Base-by-base conservation (phyloP, 2,888 invertebrate species). In the Cylloceria caligata region DNA sequence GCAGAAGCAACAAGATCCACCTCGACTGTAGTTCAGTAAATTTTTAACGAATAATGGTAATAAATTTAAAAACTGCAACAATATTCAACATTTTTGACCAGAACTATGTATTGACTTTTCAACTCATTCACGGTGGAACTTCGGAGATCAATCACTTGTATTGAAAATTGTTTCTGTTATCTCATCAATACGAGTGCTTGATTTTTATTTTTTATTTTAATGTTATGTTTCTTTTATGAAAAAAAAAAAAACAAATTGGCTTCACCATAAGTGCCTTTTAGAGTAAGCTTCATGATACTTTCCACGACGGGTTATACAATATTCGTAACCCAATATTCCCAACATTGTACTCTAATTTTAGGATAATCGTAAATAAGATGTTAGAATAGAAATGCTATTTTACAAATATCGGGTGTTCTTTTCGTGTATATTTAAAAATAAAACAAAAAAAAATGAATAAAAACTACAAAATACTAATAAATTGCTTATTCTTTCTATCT, bases 381-480 rank as follows among this genome's bases (percentile, higher is more conserved):
- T 81, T 88, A 87, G 88, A 87, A 87, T 86, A 85, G 86, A 87
- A 86, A 87, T 87, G 87, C 87, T 90, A 90, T 89, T 88, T 87
- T 89, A 90, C 88, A 88, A 87, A 80, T 87, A 84, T 86, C 82
- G 86, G 74, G 85, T 86, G 83, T 84, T 76, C 76, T 82, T 62
- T 75, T 64, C 74, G 82, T 85, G 82, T 83, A 78, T 57, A 49
- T 52, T 21, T 47, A 72, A 83, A 47, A 42, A n/a, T n/a, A n/a
- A 77, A 77, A 81, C 69, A 80, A 69, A 67, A 34, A 30, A 77
- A 73, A 79, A 76, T 49, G 39, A 49, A 55, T 21, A 80, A 81
- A 75, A 74, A 64, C 0, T 19, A 69, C 42, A 75, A 67, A 57
- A 47, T 62, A 27, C 55, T 11, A 69, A 62, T n/a, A 27, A n/a